These are phyloP conservation scores for Cyaniris semiargus DNA, from an alignment of 2,888 invertebrate species.

Conservation along the genomic window DNA sequence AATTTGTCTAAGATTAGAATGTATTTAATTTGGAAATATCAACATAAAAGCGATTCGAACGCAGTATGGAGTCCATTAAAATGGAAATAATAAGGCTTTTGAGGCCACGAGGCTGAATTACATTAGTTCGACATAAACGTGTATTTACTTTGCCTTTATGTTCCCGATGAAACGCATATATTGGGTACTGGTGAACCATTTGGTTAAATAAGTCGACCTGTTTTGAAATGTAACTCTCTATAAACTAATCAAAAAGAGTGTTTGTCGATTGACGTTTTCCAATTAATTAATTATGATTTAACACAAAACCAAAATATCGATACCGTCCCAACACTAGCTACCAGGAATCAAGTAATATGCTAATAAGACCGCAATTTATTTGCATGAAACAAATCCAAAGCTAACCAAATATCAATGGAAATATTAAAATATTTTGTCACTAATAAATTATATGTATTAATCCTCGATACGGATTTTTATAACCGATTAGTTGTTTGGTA, in stretches of 20 bases:
- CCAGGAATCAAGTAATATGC: constrained; percentile 52
- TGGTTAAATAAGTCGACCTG: background rate
- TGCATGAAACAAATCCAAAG: constrained; percentile 67
- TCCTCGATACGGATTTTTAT: background rate
- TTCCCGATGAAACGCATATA: background rate
- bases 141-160: background rate
- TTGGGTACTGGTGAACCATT: background rate
- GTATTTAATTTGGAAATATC: constrained; percentile 1
- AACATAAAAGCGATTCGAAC: background rate
- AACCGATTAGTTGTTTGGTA: background rate
- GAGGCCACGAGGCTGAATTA: background rate
- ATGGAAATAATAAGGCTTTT: constrained; percentile 17
- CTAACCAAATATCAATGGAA: constrained; percentile 55
- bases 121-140: background rate
- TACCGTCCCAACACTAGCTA: constrained; percentile 43
- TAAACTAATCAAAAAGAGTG: background rate
- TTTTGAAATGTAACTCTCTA: background rate
- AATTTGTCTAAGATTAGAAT: background rate
- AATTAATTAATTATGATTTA: background rate
- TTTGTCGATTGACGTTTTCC: background rate
- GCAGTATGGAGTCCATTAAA: constrained; percentile 17
- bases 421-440: constrained; percentile 3
- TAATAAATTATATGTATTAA: background rate
- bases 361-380: constrained; percentile 57
- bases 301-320: constrained; percentile 36